Base-by-base conservation (phyloP, 2,888 invertebrate species). In the Lapara coniferarum region DNA sequence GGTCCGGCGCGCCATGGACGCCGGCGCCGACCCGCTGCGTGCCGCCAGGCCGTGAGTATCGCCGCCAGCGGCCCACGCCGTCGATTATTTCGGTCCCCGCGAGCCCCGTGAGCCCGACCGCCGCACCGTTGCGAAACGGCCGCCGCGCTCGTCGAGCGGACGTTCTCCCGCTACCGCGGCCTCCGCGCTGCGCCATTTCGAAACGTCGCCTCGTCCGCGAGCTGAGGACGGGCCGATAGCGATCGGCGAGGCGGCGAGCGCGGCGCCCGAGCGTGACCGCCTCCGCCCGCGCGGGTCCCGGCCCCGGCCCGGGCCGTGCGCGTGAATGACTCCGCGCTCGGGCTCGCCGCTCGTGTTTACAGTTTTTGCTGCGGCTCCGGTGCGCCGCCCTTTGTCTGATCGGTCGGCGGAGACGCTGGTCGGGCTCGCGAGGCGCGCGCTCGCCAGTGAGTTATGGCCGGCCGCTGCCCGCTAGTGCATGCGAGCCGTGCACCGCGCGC, bases 11-110 rank as follows among this genome's bases (percentile, higher is more conserved):
- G 92, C 92, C 89, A 89, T 91, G 87, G 91, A 94, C 88, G 92
- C 89, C 92, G 92, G 87, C 84, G 87, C 91, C 87, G 91, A 92
- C 87, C 92, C 92, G 88, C 90, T 91, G 85, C 89, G 89, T 87
- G 88, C 87, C 87, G 92, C 89, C 91, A 92, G 93, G 94, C 94
- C 92, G 94, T 91, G 91, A 93, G 94, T 94, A 94, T 91, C 88
- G 80, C 81, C 84, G 82, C 81, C 81, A 83, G 84, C 83, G 83
- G 80, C 84, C 83, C 85, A 85, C 86, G 88, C 84, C 85, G 84
- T 84, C 85, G 88, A 89, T 88, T 90, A 92, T 92, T 92, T 92
- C 85, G 89, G 90, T 90, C 89, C 84, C 83, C 82, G 88, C 84
- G 86, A 87, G 85, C 86, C 85, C 87, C 86, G 88, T 87, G 63